Base-by-base conservation (phyloP, 1,140 invertebrate species). In the Adoxophyes honmai region DNA sequence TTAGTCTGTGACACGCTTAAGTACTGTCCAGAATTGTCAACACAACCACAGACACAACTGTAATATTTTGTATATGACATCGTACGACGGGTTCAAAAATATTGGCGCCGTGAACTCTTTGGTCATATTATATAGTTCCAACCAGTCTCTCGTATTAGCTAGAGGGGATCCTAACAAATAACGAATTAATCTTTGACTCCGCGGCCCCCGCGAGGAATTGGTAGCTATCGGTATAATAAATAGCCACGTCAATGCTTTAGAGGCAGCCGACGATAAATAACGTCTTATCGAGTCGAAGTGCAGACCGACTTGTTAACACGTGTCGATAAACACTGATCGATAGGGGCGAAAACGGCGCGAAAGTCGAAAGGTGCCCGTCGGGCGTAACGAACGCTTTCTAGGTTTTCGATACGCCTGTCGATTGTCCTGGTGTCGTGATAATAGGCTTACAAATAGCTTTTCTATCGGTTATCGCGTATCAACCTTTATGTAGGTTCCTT, bases 291-390 rank as follows among this genome's bases (percentile, higher is more conserved):
- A 44, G 42, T 21, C 52, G 21, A 44, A 52, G 59, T 56, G 51
- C 63, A 59, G 44, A 28, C 48, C 56, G 57, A 66, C 60, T 70
- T 70, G 66, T 72, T 69, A 68, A 70, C 70, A 69, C 64, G 61
- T 66, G 61, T 62, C 64, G 63, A 60, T 68, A 65, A 55, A 55
- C 28, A 33, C 21, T 67, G 60, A 67, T 63, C 55, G 55, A 63
- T 62, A 53, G 60, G 57, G 44, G 18, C 35, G 21, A 34, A 33
- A 5, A 10, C 18, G 18, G 42, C 42, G 42, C 42, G 42, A 48
- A 48, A 48, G 42, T 48, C 42, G 42, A 48, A 16, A 48, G 42
- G 42, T 48, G 42, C 42, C 39, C 42, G 42, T 48, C 42, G 42
- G 42, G 18, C 42, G 42, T 48, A 48, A 48, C 42, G 42, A 38